phyloP scores from a whole-genome alignment of 2,888 invertebrate species.

The Halictus quadricinctus region DNA sequence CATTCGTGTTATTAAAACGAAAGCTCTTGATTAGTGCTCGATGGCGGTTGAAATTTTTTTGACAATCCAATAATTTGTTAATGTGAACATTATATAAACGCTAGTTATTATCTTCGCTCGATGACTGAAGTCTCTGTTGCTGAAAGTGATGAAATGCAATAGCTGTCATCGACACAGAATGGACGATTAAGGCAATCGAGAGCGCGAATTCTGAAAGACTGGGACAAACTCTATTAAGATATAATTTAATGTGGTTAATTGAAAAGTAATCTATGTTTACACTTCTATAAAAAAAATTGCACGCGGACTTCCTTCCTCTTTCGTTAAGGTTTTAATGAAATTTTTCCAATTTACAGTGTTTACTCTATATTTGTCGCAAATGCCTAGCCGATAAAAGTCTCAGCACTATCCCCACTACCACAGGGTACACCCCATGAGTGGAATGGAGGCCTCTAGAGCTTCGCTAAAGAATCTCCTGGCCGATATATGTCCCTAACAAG shows the following conservation, averaged over 20 bases:
- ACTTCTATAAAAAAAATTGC: too few relatives aligned
- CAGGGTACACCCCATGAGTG: too few relatives aligned
- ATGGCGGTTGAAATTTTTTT: neutral
- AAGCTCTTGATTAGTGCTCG: too few relatives aligned
- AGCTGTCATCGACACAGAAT: conserved; percentile 12
- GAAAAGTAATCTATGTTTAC: neutral
- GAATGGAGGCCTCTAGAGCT: too few relatives aligned
- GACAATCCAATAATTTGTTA: neutral
- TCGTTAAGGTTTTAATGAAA: neutral
- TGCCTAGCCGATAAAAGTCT: too few relatives aligned
- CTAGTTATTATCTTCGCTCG: neutral
- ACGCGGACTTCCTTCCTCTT: too few relatives aligned
- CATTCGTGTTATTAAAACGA: neutral
- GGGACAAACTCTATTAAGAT: neutral
- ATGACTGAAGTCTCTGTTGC: neutral
- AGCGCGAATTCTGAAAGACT: conserved; percentile 36
- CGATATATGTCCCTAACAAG: too few relatives aligned
- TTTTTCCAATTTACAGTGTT: neutral
- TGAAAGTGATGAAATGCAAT: conserved; percentile 8
- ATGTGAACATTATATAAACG: neutral
- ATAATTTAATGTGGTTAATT: neutral
- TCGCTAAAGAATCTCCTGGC: too few relatives aligned
- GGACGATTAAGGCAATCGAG: conserved; percentile 4
- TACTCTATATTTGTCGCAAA: too few relatives aligned
- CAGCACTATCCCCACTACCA: too few relatives aligned